Conservation (phyloP, 2,113 vertebrate genomes). For the Casuarius casuarius region DNA sequence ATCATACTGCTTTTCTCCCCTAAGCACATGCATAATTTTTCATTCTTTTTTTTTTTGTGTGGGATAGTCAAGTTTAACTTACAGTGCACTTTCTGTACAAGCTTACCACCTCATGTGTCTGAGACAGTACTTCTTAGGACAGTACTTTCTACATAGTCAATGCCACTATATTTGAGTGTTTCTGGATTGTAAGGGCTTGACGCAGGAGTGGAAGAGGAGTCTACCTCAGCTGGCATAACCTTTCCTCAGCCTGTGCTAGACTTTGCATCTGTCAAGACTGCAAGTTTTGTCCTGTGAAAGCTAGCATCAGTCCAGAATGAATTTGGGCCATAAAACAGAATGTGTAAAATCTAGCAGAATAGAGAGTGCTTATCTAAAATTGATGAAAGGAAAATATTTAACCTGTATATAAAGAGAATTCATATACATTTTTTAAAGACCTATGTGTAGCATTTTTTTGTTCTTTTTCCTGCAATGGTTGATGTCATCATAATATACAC, state of each 20-base stretch:
- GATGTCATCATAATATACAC: background rate
- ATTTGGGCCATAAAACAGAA: background rate
- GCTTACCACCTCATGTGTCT: accelerated
- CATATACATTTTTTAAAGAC: background rate
- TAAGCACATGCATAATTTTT: background rate
- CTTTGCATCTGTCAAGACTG: background rate
- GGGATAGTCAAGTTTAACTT: background rate
- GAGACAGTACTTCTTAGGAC: background rate
- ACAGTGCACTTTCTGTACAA: background rate
- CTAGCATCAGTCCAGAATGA: background rate
- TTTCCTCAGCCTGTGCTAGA: background rate
- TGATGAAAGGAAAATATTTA: background rate
- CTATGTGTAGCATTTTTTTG: background rate
- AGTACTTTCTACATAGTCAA: background rate
- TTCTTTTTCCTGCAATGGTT: background rate
- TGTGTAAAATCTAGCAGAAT: background rate
- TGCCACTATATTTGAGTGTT: background rate
- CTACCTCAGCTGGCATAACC: background rate
- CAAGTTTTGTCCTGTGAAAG: background rate
- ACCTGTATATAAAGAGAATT: background rate
- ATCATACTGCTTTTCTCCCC: background rate
- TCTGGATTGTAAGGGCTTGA: background rate
- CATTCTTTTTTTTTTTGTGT: background rate
- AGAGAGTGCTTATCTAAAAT: background rate
- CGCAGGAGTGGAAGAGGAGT: background rate